Evolutionary conservation across 2,797 vertebrate genomes (phyloP).

Genomic region (Florisuga fusca): DNA sequence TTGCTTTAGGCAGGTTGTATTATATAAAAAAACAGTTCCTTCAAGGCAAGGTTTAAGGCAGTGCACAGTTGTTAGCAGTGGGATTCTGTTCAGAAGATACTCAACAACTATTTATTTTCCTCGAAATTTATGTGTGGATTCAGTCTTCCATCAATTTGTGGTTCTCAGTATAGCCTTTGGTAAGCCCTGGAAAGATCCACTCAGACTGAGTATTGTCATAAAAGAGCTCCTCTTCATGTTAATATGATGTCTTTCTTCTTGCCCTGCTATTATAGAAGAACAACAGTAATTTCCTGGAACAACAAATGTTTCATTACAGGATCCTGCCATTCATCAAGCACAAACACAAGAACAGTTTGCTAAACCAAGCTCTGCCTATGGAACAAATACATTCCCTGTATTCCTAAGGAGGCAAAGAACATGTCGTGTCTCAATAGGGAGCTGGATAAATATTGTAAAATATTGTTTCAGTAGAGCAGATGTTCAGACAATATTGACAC

Average conservation of each 20-base stretch:
- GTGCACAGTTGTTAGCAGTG: background rate
- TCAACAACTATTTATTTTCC: background rate
- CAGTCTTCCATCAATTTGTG: background rate
- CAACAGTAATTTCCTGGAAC: background rate
- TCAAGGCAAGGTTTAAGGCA: background rate
- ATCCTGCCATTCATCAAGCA: background rate
- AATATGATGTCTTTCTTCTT: background rate
- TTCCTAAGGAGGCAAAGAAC: constrained; percentile 6
- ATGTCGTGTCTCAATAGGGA: background rate
- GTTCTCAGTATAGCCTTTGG: background rate
- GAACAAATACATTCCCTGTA: background rate
- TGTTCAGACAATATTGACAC: constrained; percentile 47
- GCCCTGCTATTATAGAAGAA: background rate
- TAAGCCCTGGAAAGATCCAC: background rate
- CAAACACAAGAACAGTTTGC: background rate
- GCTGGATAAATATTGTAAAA: constrained; percentile 59
- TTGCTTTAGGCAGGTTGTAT: background rate
- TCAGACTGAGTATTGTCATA: background rate
- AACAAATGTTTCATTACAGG: background rate
- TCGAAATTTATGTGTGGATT: background rate
- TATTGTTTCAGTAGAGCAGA: constrained; percentile 50
- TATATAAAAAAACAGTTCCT: background rate
- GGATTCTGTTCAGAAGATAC: background rate
- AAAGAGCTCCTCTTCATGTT: background rate
- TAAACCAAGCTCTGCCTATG: background rate